Evolutionary conservation across 2,888 invertebrate species (phyloP).

Genomic region (Dryocosmus kuriphilus): DNA sequence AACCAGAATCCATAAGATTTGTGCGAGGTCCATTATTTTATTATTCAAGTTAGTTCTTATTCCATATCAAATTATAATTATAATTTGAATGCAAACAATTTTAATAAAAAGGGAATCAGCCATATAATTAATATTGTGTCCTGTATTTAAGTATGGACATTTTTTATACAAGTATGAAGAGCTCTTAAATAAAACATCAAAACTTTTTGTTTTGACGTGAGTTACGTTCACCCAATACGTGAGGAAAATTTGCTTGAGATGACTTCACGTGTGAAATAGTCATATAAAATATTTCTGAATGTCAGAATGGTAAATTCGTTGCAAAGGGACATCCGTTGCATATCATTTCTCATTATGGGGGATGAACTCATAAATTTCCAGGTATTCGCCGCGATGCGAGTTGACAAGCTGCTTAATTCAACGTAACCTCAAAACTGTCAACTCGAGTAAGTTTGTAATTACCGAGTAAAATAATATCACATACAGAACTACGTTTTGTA

Average conservation of each 20-base stretch:
- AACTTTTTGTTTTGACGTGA: slow-evolving; percentile 4
- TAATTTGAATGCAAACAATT: no score
- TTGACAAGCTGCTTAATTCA: slow-evolving; percentile 19
- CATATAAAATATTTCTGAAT: slow-evolving; percentile 38
- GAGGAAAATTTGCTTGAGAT: slow-evolving; percentile 12
- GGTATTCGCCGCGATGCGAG: slow-evolving; percentile 29
- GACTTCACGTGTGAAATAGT: slow-evolving; percentile 17
- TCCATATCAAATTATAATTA: no score
- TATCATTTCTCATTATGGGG: slow-evolving; percentile 36
- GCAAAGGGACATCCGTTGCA: slow-evolving; percentile 26
- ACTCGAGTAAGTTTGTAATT: slow-evolving; percentile 30
- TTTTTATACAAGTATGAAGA: no score
- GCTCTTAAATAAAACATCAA: slow-evolving; percentile 5
- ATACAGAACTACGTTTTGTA: not conserved
- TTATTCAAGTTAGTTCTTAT: no score
- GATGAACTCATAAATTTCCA: slow-evolving; percentile 39
- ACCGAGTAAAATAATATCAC: not conserved
- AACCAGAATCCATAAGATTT: no score
- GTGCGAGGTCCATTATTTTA: no score
- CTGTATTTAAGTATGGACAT: no score
- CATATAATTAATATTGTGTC: no score
- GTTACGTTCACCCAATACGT: slow-evolving; percentile 11
- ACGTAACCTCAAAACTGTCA: slow-evolving; percentile 13
- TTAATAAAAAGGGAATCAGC: no score
- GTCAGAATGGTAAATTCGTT: slow-evolving; percentile 25